Percentiles rank a stretch among this genome's conserved stretches.
These are phyloP conservation scores for Notechis scutatus DNA, from an alignment of 2,113 vertebrate species.

Conservation along the genomic window DNA sequence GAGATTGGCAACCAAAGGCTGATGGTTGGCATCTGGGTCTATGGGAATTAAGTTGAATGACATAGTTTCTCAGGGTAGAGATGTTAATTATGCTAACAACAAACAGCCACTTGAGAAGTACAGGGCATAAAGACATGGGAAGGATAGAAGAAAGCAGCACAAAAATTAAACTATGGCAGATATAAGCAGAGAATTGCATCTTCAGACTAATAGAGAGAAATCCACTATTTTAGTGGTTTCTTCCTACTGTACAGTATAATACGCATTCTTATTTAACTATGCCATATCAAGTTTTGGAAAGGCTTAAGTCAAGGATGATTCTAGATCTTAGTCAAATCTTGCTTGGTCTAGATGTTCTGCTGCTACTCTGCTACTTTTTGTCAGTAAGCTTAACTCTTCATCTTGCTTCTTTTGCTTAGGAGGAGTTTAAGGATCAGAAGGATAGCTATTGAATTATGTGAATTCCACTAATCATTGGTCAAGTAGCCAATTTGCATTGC, in stretches of 20 bases:
- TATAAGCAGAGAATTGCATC: not conserved
- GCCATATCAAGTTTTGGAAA: not conserved
- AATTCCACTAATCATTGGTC: not conserved
- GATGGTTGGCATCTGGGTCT: not conserved
- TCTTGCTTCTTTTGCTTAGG: not conserved
- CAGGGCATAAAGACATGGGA: not conserved
- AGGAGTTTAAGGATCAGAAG: not conserved
- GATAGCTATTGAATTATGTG: not conserved
- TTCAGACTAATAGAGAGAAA: not conserved
- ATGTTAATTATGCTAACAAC: not conserved
- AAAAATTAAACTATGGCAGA: not conserved
- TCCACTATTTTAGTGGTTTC: not conserved
- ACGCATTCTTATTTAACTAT: not conserved
- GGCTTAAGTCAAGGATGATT: not conserved
- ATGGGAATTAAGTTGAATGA: not conserved
- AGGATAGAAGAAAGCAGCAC: not conserved
- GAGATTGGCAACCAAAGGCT: not conserved
- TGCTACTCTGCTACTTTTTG: not conserved
- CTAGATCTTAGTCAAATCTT: not conserved
- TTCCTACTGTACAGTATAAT: not conserved
- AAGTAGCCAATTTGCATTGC: not conserved
- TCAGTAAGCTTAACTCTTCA: not conserved
- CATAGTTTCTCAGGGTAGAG: not conserved
- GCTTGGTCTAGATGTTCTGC: not conserved
- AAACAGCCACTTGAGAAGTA: not conserved